Evolutionary conservation across 2,888 invertebrate species (phyloP).

Genomic region (Lasioglossum oenotherae): DNA sequence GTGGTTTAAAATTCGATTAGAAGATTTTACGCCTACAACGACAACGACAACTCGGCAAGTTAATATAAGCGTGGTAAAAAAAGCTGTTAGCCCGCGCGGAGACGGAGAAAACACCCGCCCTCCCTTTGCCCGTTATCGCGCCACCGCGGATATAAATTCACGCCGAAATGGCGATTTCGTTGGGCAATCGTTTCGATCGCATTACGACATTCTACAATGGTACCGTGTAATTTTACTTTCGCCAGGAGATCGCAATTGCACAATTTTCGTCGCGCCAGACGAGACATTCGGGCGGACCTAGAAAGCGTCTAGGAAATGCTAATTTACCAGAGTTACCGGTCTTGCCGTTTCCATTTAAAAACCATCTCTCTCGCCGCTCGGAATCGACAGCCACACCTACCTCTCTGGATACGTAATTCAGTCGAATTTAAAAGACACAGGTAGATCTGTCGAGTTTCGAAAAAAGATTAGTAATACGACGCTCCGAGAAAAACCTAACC

Average conservation of each 20-base stretch:
- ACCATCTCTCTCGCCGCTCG: neutral
- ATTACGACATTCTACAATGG: slow-evolving; percentile 71
- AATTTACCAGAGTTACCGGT: slow-evolving; percentile 52
- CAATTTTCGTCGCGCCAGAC: slow-evolving; percentile 72
- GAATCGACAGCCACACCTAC: neutral
- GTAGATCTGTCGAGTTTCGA: neutral
- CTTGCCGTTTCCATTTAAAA: slow-evolving; percentile 16
- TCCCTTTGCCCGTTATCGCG: neutral
- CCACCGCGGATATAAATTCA: slow-evolving; percentile 41
- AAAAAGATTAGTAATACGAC: neutral
- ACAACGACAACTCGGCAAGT: no score
- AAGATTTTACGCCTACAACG: no score
- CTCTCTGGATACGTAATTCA: no score
- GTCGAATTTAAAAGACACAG: neutral
- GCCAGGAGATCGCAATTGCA: slow-evolving; percentile 65
- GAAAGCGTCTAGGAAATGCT: slow-evolving; percentile 72
- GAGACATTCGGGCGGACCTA: slow-evolving; percentile 70
- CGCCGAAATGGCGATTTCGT: slow-evolving; percentile 51
- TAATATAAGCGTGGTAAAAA: neutral
- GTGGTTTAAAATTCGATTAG: no score
- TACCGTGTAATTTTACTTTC: slow-evolving; percentile 69
- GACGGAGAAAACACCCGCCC: neutral
- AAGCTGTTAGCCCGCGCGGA: neutral
- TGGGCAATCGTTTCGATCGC: slow-evolving; percentile 66
- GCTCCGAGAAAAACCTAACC: slow-evolving; percentile 18